Evolutionary conservation across 92 coral and sea anemone genomes (phyloP).

Genomic region (Paramuricea clavata): DNA sequence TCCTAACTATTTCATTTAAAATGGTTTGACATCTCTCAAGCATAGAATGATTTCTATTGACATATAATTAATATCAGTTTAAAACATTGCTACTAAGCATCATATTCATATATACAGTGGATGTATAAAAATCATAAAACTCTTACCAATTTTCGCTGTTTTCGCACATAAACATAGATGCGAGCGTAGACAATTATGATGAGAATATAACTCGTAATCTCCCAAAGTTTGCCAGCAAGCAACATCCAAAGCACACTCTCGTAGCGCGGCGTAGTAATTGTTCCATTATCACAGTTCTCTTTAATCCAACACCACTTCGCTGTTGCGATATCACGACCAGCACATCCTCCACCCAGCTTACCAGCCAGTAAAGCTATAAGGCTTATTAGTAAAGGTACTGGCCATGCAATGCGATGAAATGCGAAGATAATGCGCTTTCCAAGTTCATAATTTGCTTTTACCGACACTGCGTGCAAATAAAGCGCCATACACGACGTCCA

Average conservation of each 20-base stretch:
- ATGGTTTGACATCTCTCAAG: too few species aligned
- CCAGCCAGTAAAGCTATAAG: not conserved
- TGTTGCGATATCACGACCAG: too few species aligned
- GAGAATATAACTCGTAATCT: slow-evolving; percentile 10
- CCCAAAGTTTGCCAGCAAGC: slow-evolving; percentile 35
- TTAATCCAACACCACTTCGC: slow-evolving; percentile 36
- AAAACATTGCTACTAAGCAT: too few species aligned
- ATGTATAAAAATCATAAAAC: not conserved
- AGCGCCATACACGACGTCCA: slow-evolving; percentile 45
- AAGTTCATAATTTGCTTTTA: not conserved
- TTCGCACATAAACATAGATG: not conserved
- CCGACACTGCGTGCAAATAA: slow-evolving; percentile 17
- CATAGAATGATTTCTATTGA: too few species aligned
- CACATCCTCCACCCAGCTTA: not conserved
- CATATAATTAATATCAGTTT: too few species aligned
- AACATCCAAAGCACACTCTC: slow-evolving; percentile 21
- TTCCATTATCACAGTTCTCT: not conserved
- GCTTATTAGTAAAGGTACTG: not conserved
- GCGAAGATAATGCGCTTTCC: slow-evolving; percentile 14
- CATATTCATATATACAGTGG: too few species aligned
- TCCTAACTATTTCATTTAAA: too few species aligned
- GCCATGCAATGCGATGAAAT: slow-evolving; percentile 36
- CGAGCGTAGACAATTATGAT: slow-evolving; percentile 21
- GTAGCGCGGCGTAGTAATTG: not conserved
- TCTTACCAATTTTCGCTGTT: slow-evolving; percentile 26